phyloP scores from a whole-genome alignment of 2,113 vertebrate species.

The Ibidorhyncha struthersii region DNA sequence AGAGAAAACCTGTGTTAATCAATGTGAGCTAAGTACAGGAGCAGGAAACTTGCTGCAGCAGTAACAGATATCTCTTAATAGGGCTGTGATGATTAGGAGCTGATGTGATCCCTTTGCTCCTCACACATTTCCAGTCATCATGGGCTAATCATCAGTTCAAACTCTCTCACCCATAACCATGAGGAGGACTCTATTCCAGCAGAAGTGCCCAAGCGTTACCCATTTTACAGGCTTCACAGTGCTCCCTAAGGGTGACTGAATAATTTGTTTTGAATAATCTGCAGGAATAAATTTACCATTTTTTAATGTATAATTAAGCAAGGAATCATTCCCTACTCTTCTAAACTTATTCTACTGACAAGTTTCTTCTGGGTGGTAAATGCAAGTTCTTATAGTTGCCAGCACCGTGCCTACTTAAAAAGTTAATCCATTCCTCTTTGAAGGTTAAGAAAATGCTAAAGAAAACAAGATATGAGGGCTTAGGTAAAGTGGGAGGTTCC shows the following conservation, averaged over 20 bases:
- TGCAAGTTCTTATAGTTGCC: not conserved
- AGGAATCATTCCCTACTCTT: not conserved
- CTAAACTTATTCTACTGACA: not conserved
- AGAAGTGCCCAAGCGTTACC: not conserved
- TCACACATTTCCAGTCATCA: not conserved
- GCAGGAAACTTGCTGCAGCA: not conserved
- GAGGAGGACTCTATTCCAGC: not conserved
- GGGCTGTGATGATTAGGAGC: not conserved
- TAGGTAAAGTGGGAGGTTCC: conserved; percentile 14
- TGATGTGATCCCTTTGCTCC: not conserved
- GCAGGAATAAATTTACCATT: conserved; percentile 22
- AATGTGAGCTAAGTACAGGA: rapidly evolving
- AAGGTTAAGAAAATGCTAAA: conserved; percentile 38
- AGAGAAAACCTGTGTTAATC: not conserved
- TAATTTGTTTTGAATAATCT: conserved; percentile 15
- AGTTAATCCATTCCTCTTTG: conserved; percentile 6
- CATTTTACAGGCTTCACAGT: not conserved
- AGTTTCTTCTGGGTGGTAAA: not conserved
- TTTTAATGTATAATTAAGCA: conserved; percentile 36
- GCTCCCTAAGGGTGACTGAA: not conserved
- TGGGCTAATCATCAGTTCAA: not conserved
- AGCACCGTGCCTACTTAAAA: not conserved
- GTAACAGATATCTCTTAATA: not conserved
- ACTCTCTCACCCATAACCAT: not conserved
- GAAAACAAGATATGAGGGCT: conserved; percentile 33